Evolutionary conservation across 2,888 invertebrate species (phyloP), one percentile per base, ranked within the genome.

Genomic region (Euspilapteryx auroguttella): DNA sequence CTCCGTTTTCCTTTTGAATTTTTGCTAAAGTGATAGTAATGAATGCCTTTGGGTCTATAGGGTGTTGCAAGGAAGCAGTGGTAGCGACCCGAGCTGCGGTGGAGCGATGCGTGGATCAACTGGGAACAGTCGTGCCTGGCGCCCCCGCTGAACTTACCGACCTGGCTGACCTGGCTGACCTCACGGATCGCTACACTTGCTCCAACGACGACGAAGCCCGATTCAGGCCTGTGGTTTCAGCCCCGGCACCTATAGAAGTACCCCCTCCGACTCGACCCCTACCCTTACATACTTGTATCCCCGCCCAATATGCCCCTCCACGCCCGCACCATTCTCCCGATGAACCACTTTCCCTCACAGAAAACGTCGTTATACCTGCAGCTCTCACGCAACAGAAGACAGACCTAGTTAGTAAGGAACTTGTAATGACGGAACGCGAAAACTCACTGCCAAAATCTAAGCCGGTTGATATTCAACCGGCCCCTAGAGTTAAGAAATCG

Each of bases 31-130:
- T 24, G 24, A 36, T 38, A 58, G 57, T 64, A 56, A 55, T 55
- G 39, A 78, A 83, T 85, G 88, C 87, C 88, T 86, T 86, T 86
- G 88, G 89, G 87, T 88, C 13, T 56, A 8, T 17, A 17, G 17
- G n/a, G n/a, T n/a, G n/a, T n/a, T n/a, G n/a, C n/a, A n/a, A n/a
- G n/a, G n/a, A n/a, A n/a, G n/a, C n/a, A n/a, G n/a, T n/a, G n/a
- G n/a, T n/a, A n/a, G n/a, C n/a, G n/a, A n/a, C n/a, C n/a, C n/a
- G n/a, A n/a, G n/a, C n/a, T n/a, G n/a, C n/a, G n/a, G n/a, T n/a
- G 52, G 79, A 79, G 50, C 84, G 84, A 62, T 84, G 87, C 39
- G 89, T 89, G 49, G 89, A 85, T 71, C 88, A 87, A 30, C 64
- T 85, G 53, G 88, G 88, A 44, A 86, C 85, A 34, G 88, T 87